Base-by-base conservation (phyloP, 2,113 vertebrate genomes). In the Chrysochloris asiatica region DNA sequence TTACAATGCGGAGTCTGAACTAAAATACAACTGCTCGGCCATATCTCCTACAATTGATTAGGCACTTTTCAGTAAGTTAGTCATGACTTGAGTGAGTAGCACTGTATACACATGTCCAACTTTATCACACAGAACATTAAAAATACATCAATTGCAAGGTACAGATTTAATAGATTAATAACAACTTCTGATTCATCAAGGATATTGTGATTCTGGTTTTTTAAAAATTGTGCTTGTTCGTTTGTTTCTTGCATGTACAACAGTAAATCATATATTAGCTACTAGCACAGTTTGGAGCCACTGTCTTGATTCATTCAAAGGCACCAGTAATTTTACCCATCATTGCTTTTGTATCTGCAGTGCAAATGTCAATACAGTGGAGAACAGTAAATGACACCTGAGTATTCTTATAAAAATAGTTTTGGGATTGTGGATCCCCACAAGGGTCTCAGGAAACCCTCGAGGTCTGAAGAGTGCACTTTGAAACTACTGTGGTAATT, bases 271-370 rank as follows among this genome's bases (percentile, higher is more conserved):
- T 71, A 1, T 1, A 5, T 6, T 21, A 41, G 13, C 8, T 0
- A 6, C 19, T 11, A 22, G 0, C 19, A 28, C 4, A 4, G 1
- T 52, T 36, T 1, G 0, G 19, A 19, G 45, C 50, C 28, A 33
- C 12, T 26, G 13, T 26, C 69, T 77, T 28, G 36, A 30, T 69
- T 63, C 36, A 21, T 17, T 45, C 48, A n/a, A n/a, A n/a, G n/a
- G n/a, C 4, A 33, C 22, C 10, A 45, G 43, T 9, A 48, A n/a
- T 33, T 48, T 75, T 48, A 22, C n/a, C 5, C 14, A 87, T 11
- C 0, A 0, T 14, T 47, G 45, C 30, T 43, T 83, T 52, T 69
- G 41, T 63, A 5, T 33, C 33, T 13, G 21, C 50, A 63, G 59
- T 61, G 72, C 26, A 47, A 52, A 45, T 14, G 3, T 54, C 12